Base-by-base conservation (phyloP, 2,797 vertebrate genomes). In the Amblyopsis hoosieri region DNA sequence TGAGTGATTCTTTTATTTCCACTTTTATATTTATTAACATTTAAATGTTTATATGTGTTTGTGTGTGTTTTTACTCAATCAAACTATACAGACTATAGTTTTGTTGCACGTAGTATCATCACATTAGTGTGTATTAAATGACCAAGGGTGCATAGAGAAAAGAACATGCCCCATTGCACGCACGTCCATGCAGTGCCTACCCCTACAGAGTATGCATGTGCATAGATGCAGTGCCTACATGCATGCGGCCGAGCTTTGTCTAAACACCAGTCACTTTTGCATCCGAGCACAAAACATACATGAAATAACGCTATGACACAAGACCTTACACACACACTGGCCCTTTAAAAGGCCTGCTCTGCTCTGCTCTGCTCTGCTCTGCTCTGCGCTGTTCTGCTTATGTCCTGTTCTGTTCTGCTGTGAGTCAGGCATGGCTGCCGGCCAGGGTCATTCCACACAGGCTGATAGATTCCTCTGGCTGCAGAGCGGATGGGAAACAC, bases 401-500 rank as follows among this genome's bases (percentile, higher is more conserved):
- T 61, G 72, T 60, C 4, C 8, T 47, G 58, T 31, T 8, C 37
- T 45, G 37, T 19, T 8, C 14, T 49, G 57, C 6, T 81, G 71
- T 67, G 72, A 79, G 72, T 13, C 58, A 62, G 62, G 15, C 45
- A 9, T 45, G 79, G 85, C 84, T 71, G 76, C 70, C 68, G 71
- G 76, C 83, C 84, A 87, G 83, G 82, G 80, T 86, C 66, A 53
- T 77, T 86, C 72, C 68, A 64, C 47, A 62, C 74, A 66, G 81
- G 63, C 85, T 60, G 75, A 82, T 64, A 49, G 76, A 90, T 86
- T 86, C 84, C 81, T 78, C 75, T 70, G 83, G 81, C 86, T 83
- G 73, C 73, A 72, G 64, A 76, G 81, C 71, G 84, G 85, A 91
- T 88, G 86, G 84, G 81, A 91, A 92, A 90, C 90, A 92, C 87